phyloP scores from a whole-genome alignment of 1,140 invertebrate species.

The Zeugodacus cucurbitae region DNA sequence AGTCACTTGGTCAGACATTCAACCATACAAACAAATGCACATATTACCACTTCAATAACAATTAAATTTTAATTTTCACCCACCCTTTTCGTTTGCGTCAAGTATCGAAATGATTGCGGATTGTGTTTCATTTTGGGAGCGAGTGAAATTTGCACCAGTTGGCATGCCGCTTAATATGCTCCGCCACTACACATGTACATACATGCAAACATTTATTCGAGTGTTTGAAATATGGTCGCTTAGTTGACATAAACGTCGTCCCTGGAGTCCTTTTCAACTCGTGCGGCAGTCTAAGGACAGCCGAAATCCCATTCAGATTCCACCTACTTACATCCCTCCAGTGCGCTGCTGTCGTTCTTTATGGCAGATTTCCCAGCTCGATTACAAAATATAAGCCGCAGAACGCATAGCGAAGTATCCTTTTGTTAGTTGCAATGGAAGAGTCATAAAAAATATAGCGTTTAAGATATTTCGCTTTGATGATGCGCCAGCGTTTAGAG shows the following conservation, averaged over 20 bases:
- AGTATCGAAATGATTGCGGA: not conserved
- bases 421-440: not conserved
- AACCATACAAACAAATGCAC: not conserved
- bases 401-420: not conserved
- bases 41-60: conserved; percentile 33
- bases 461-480: conserved; percentile 35
- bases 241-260: conserved; percentile 65
- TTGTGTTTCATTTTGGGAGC: not conserved
- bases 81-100: not conserved
- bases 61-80: conserved; percentile 36
- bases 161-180: conserved; percentile 42
- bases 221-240: conserved; percentile 60
- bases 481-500: not conserved
- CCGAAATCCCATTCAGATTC: not conserved
- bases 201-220: conserved; percentile 33
- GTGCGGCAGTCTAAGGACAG: conserved; percentile 15
- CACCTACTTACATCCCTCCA: not conserved
- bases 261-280: conserved; percentile 60
- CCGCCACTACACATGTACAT: conserved; percentile 41
- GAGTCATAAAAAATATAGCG: not conserved
- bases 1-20: not conserved
- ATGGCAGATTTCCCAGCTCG: conserved; percentile 62
- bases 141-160: not conserved
- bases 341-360: conserved; percentile 45
- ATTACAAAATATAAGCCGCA: conserved; percentile 42